Conservation (phyloP, 2,113 vertebrate genomes). For the Falcunculus frontatus region DNA sequence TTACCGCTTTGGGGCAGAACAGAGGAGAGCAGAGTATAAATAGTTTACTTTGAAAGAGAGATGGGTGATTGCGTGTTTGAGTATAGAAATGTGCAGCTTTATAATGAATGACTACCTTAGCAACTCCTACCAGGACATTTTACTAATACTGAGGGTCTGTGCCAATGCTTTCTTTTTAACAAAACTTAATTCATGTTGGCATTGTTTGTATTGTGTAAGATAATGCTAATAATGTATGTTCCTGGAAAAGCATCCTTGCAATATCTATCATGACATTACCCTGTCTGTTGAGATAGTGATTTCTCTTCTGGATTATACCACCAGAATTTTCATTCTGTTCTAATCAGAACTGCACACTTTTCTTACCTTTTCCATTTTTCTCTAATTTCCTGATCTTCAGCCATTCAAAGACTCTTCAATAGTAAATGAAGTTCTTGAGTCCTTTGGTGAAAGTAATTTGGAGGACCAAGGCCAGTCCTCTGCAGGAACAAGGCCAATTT, state of each 20-base stretch:
- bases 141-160: neutral
- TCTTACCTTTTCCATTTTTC: neutral
- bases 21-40: neutral
- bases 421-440: neutral
- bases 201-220: neutral
- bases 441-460: neutral
- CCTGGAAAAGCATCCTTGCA: neutral
- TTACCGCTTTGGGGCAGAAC: neutral
- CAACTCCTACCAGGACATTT: neutral
- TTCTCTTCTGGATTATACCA: neutral
- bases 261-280: neutral
- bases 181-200: neutral
- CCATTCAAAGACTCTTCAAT: neutral
- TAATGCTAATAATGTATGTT: neutral
- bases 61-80: accelerated
- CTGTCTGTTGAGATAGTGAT: neutral
- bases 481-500: neutral
- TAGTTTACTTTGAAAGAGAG: neutral
- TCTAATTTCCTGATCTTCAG: neutral
- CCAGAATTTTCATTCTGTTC: neutral
- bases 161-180: neutral
- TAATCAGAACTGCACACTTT: neutral
- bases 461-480: neutral
- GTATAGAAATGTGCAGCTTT: neutral
- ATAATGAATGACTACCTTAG: neutral